phyloP scores from a whole-genome alignment of 2,797 vertebrate species.

The Coilia nasus region DNA sequence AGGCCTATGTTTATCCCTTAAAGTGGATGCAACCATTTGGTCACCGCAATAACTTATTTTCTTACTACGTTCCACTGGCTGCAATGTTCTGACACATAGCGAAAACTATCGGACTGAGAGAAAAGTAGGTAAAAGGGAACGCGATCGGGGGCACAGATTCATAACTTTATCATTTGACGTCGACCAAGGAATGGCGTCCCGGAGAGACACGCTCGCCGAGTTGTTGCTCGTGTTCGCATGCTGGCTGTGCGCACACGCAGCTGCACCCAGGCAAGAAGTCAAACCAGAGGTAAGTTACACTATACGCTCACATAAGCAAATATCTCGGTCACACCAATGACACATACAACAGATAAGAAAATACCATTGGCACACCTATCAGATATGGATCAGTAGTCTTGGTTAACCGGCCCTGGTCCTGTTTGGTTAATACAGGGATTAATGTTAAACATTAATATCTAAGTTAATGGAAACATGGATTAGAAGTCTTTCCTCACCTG shows the following conservation, averaged over 20 bases:
- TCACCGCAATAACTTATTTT: slow-evolving; percentile 9
- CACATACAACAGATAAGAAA: neutral
- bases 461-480: neutral
- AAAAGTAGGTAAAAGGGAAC: slow-evolving; percentile 7
- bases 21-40: slow-evolving; percentile 15
- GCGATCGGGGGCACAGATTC: slow-evolving; percentile 2
- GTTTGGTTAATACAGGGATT: neutral
- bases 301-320: neutral
- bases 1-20: slow-evolving; percentile 7
- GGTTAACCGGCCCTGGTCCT: neutral
- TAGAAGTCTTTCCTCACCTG: neutral
- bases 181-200: slow-evolving; percentile 64
- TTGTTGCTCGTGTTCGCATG: slow-evolving; percentile 68
- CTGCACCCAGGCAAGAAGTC: slow-evolving; percentile 57
- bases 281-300: slow-evolving; percentile 75
- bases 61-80: slow-evolving; percentile 10
- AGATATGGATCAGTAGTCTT: neutral
- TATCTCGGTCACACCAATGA: neutral
- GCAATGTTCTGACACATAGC: slow-evolving; percentile 68
- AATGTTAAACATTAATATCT: neutral
- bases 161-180: neutral
- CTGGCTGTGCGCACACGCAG: slow-evolving; percentile 65
- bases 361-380: neutral
- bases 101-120: neutral
- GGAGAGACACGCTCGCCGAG: slow-evolving; percentile 56